These are phyloP conservation scores for Muscicapa striata DNA, from an alignment of 2,797 vertebrate species.

Conservation along the genomic window DNA sequence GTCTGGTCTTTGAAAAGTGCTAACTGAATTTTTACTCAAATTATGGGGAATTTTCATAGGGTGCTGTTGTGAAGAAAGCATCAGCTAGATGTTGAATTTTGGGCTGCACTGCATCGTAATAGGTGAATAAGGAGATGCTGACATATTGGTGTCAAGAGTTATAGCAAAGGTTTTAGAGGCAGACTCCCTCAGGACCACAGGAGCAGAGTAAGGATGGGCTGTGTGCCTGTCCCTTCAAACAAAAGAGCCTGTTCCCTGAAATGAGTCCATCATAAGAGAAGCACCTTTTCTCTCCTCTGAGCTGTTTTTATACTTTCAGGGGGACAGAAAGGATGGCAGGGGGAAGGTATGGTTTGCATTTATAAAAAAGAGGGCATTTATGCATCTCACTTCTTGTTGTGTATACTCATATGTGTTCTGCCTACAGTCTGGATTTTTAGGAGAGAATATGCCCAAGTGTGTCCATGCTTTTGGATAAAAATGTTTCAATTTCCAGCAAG, in stretches of 20 bases:
- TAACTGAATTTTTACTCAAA: not conserved
- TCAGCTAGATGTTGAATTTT: not conserved
- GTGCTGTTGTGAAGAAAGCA: not conserved
- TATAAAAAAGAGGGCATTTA: not conserved
- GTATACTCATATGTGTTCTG: not conserved
- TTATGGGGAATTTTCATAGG: not conserved
- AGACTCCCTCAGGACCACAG: not conserved
- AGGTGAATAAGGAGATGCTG: not conserved
- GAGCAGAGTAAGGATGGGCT: not conserved
- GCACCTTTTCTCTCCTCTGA: not conserved
- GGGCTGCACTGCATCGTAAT: not conserved
- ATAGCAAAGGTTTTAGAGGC: not conserved
- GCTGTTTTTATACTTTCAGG: not conserved
- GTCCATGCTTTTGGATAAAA: slow-evolving; percentile 40
- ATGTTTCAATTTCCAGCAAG: not conserved
- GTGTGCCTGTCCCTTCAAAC: not conserved
- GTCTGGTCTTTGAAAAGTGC: not conserved
- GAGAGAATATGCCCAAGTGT: not conserved
- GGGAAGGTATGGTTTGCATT: not conserved
- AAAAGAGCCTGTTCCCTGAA: not conserved
- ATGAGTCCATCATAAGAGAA: not conserved
- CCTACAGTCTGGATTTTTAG: not conserved
- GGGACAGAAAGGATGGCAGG: not conserved
- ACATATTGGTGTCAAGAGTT: not conserved
- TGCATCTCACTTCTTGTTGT: not conserved